A percentile compares a stretch with the other conserved stretches of the same genome.
Conservation (phyloP, 2,888 invertebrate genomes). For the Andrena chrysosceles region DNA sequence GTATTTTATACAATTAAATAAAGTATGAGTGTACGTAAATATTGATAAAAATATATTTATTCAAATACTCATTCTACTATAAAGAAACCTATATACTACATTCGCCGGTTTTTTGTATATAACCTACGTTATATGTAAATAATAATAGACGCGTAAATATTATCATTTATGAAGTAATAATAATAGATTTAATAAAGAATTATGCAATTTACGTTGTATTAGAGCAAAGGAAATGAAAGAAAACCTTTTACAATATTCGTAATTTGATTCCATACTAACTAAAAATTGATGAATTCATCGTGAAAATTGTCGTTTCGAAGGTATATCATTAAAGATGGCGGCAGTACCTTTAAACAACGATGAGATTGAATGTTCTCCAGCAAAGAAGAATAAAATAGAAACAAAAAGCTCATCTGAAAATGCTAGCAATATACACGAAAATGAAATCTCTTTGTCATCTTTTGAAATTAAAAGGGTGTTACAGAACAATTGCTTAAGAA, state of each 20-base stretch:
- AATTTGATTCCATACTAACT: neutral
- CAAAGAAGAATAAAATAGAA: constrained; percentile 66
- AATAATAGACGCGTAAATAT: too few species aligned
- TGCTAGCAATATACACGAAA: constrained; percentile 75
- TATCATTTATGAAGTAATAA: neutral
- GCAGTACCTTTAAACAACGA: constrained; percentile 45
- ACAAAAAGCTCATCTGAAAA: constrained; percentile 45
- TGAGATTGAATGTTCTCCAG: constrained; percentile 33
- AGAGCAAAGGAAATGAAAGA: neutral
- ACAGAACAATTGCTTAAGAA: constrained; percentile 90
- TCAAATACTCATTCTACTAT: neutral
- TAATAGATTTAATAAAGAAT: neutral
- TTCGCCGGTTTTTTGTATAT: neutral
- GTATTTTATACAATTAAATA: neutral
- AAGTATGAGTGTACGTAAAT: neutral
- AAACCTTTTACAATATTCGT: neutral
- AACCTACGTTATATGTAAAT: constrained; percentile 14
- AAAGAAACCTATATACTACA: neutral
- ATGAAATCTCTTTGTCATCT: constrained; percentile 86
- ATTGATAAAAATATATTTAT: neutral
- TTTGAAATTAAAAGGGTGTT: constrained; percentile 90
- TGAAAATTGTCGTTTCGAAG: constrained; percentile 8
- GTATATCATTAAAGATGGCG: constrained; percentile 53
- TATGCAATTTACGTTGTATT: neutral
- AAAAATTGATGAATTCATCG: neutral